These are phyloP conservation scores for Microctonus hyperodae DNA, from an alignment of 2,888 invertebrate genomes.

Conservation along the genomic window DNA sequence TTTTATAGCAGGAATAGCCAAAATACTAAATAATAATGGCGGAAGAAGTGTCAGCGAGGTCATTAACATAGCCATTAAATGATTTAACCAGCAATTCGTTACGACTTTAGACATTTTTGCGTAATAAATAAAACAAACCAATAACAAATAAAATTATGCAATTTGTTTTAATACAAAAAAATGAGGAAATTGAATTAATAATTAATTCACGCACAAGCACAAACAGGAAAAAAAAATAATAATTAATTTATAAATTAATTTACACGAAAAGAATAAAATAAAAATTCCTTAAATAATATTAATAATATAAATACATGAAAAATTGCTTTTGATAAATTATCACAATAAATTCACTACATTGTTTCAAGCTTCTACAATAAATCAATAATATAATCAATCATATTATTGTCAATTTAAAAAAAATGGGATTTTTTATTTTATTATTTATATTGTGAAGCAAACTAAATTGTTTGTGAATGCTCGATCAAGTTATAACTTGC, in stretches of 20 bases:
- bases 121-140: neutral
- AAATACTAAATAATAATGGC: conserved; percentile 51
- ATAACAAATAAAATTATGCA: too few relatives aligned
- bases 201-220: neutral
- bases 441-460: neutral
- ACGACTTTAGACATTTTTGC: neutral
- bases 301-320: neutral
- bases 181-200: neutral
- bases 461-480: neutral
- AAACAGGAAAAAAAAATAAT: neutral
- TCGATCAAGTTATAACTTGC: neutral
- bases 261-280: too few relatives aligned
- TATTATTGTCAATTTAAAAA: too few relatives aligned
- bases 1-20: conserved; percentile 53
- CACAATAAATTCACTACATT: neutral
- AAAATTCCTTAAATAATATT: neutral
- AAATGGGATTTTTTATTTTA: too few relatives aligned
- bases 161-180: too few relatives aligned
- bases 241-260: neutral
- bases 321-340: neutral
- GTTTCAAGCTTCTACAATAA: neutral
- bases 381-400: too few relatives aligned
- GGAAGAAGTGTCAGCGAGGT: conserved; percentile 54
- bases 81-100: conserved; percentile 39
- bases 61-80: conserved; percentile 46